phyloP scores from a whole-genome alignment of 2,797 vertebrate genomes.

The Myotis vivesi region DNA sequence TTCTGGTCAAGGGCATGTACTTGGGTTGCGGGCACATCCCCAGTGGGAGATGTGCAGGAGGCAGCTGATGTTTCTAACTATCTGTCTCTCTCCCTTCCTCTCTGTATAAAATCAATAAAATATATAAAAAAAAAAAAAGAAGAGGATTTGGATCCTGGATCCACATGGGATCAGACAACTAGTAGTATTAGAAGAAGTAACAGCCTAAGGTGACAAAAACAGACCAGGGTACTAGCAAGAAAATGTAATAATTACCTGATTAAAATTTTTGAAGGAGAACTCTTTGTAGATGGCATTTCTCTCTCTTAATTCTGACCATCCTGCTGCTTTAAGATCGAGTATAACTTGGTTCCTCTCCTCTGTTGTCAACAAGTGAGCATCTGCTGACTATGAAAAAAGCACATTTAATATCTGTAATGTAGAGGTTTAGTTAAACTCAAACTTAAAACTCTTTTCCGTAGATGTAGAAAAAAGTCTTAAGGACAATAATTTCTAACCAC shows the following conservation, averaged over 20 bases:
- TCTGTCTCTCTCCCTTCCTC: too few species aligned
- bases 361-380: constrained; percentile 88
- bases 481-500: not conserved
- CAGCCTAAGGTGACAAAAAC: not conserved
- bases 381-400: constrained; percentile 85
- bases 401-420: constrained; percentile 7
- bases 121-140: too few species aligned
- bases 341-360: constrained; percentile 90
- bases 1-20: too few species aligned
- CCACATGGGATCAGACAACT: not conserved
- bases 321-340: constrained; percentile 88
- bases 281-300: constrained; percentile 97
- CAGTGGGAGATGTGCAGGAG: too few species aligned
- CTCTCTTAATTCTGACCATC: constrained; percentile 90
- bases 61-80: too few species aligned
- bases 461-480: not conserved
- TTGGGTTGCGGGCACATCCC: too few species aligned
- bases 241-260: constrained; percentile 87
- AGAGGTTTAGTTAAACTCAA: not conserved
- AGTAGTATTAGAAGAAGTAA: not conserved
- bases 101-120: too few species aligned
- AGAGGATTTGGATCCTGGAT: not conserved
- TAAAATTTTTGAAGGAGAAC: constrained; percentile 95
- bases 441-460: not conserved
- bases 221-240: not conserved